Conservation (phyloP, 2,797 vertebrate genomes). For the Acanthurus tractus region DNA sequence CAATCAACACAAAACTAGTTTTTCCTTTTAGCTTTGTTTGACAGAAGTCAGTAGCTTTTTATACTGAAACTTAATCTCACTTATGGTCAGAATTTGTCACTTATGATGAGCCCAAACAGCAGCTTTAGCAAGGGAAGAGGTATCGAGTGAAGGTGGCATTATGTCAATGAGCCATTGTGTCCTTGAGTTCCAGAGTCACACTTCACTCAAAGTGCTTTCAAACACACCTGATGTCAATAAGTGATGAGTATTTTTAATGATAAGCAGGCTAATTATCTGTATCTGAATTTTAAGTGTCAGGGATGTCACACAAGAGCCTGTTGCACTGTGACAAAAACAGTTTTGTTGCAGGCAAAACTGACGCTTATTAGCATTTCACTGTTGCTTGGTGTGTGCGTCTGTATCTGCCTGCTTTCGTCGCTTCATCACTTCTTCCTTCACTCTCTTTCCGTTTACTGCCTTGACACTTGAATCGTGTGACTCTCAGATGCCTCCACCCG, state of each 20-base stretch:
- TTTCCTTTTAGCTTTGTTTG: background rate
- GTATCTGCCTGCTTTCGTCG: background rate
- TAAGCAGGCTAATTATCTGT: background rate
- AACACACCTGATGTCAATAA: constrained; percentile 8
- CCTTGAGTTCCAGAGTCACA: background rate
- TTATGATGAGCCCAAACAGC: background rate
- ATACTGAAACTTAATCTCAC: background rate
- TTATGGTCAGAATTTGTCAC: background rate
- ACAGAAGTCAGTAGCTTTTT: background rate
- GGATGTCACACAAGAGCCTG: background rate
- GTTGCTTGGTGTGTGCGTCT: background rate
- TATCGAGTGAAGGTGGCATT: constrained; percentile 8
- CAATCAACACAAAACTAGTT: background rate
- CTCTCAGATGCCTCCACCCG: constrained; percentile 36
- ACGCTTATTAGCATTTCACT: background rate
- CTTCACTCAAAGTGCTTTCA: background rate
- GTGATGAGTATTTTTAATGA: background rate
- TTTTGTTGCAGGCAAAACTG: background rate
- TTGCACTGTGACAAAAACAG: background rate
- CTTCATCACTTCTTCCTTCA: background rate
- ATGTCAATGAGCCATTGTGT: constrained; percentile 4
- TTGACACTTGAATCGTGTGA: constrained; percentile 2
- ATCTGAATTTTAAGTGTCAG: background rate
- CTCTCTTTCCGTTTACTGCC: constrained; percentile 20
- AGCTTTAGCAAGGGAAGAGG: background rate